These are phyloP conservation scores for Orussus abietinus DNA, from an alignment of 1,140 invertebrate species.

Conservation along the genomic window DNA sequence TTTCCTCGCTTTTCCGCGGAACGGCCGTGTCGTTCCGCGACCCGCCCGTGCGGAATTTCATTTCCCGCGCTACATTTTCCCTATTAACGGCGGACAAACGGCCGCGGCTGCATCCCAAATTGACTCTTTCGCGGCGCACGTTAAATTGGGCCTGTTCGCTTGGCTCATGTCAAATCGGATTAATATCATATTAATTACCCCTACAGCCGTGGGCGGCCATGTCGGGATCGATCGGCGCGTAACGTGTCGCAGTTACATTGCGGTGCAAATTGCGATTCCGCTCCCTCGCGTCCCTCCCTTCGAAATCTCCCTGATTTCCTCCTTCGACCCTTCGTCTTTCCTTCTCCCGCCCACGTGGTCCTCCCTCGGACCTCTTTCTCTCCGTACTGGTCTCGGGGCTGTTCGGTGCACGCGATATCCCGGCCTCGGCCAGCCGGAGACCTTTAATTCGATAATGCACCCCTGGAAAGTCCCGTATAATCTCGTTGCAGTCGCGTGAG, in stretches of 20 bases:
- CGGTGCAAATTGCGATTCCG: not conserved
- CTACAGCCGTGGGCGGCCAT: not conserved
- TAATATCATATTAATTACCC: not conserved
- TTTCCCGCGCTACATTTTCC: not conserved
- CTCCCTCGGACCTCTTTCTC: no score
- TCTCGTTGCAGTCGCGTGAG: no score
- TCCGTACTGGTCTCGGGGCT: no score
- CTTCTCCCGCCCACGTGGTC: no score
- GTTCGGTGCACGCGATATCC: no score
- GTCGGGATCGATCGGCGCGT: not conserved
- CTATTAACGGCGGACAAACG: not conserved
- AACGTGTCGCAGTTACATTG: not conserved
- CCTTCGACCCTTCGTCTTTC: not conserved
- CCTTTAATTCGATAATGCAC: constrained; percentile 24
- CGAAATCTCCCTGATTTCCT: not conserved
- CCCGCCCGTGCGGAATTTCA: no score
- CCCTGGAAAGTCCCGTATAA: constrained; percentile 5
- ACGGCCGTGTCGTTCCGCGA: no score
- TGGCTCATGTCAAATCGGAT: constrained; percentile 1
- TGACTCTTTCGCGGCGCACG: no score
- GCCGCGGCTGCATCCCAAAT: not conserved
- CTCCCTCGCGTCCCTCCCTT: no score
- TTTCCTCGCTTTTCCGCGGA: no score
- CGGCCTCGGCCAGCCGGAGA: not conserved
- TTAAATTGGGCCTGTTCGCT: no score